Evolutionary conservation across 2,888 invertebrate species (phyloP).

Genomic region (Agrypnus murinus): DNA sequence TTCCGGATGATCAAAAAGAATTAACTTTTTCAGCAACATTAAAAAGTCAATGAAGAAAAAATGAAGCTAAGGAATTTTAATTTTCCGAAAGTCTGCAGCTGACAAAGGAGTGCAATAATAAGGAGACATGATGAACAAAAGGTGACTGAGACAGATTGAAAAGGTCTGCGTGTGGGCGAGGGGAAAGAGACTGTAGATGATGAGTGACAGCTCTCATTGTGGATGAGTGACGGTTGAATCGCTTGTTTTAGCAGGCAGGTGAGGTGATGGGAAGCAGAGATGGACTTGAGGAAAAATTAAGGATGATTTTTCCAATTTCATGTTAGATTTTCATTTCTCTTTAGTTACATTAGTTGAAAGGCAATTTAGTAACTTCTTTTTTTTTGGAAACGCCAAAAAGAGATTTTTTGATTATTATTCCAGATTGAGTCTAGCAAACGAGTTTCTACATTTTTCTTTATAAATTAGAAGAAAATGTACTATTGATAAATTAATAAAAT

Average conservation of each 20-base stretch:
- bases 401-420: too few species aligned
- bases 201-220: conserved; percentile 70
- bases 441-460: too few species aligned
- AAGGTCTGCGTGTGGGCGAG: conserved; percentile 59
- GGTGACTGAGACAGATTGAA: conserved; percentile 59
- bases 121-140: conserved; percentile 65
- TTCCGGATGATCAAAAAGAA: neutral
- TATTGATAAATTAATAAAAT: too few species aligned
- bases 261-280: conserved; percentile 48
- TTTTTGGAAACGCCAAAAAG: too few species aligned
- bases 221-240: conserved; percentile 68
- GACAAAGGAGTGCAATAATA: conserved; percentile 63
- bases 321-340: too few species aligned
- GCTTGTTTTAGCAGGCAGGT: conserved; percentile 65
- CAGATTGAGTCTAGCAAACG: too few species aligned
- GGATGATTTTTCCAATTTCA: neutral
- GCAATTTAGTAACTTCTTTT: too few species aligned
- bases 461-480: too few species aligned
- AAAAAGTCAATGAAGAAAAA: conserved; percentile 1
- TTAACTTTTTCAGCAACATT: conserved; percentile 5
- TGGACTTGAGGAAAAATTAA: conserved; percentile 38
- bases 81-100: conserved; percentile 62
- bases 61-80: conserved; percentile 57
- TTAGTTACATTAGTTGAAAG: too few species aligned
- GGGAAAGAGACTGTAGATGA: conserved; percentile 62